Percentiles rank a stretch among this genome's conserved stretches.
These are phyloP conservation scores for Argya squamiceps DNA, from an alignment of 2,797 vertebrate species.

Conservation along the genomic window DNA sequence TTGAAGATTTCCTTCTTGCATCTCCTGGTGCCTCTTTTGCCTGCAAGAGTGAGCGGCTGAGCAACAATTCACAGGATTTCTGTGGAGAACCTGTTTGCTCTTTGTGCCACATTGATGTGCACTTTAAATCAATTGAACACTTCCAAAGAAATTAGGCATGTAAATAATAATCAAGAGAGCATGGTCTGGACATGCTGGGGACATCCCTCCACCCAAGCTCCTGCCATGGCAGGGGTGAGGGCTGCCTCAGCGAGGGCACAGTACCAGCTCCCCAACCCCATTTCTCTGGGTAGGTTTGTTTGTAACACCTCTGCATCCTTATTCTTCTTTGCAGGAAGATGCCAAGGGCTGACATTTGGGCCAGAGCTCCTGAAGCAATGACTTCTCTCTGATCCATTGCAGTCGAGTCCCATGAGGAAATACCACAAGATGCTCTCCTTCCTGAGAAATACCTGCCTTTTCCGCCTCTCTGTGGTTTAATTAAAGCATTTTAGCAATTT, in stretches of 20 bases:
- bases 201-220: not conserved
- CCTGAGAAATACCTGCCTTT: not conserved
- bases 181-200: not conserved
- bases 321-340: not conserved
- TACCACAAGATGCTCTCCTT: not conserved
- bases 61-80: not conserved
- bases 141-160: not conserved
- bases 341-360: not conserved
- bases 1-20: not conserved
- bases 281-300: not conserved
- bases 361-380: not conserved
- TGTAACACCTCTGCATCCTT: not conserved
- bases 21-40: not conserved
- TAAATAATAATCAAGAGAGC: not conserved
- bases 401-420: not conserved
- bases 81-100: not conserved
- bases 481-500: slow-evolving; percentile 5
- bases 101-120: not conserved
- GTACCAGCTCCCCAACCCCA: not conserved
- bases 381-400: not conserved
- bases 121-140: not conserved
- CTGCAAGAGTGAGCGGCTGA: not conserved
- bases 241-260: rapidly evolving
- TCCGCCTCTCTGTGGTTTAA: not conserved
- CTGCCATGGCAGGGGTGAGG: rapidly evolving